Percentiles rank a stretch among this genome's conserved stretches.
phyloP scores from a whole-genome alignment of 2,113 vertebrate species.

The Tupaia tana region DNA sequence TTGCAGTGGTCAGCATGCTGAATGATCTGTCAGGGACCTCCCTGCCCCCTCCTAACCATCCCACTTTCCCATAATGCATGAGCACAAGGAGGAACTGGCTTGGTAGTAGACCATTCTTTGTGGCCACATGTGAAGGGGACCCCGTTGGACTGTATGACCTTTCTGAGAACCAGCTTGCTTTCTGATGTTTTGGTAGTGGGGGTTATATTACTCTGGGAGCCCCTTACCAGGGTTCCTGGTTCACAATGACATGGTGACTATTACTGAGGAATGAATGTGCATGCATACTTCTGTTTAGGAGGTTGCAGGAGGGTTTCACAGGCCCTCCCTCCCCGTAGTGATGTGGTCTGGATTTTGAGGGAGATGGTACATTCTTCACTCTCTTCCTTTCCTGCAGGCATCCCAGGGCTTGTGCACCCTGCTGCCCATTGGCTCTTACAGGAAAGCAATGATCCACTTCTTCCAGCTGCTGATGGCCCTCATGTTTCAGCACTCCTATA shows the following conservation, averaged over 20 bases:
- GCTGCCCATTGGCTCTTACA: constrained; percentile 60
- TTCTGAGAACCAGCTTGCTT: not conserved
- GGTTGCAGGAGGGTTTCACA: not conserved
- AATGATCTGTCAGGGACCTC: not conserved
- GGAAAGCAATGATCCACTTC: constrained; percentile 59
- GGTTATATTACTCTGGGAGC: not conserved
- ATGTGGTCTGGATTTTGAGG: not conserved
- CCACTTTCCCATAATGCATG: not conserved
- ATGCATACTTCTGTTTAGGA: not conserved
- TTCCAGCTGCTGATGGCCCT: constrained; percentile 76
- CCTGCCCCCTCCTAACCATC: too few relatives aligned
- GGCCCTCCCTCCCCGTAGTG: not conserved
- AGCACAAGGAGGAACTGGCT: not conserved
- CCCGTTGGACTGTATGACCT: not conserved
- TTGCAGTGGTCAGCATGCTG: too few relatives aligned
- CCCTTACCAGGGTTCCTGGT: not conserved
- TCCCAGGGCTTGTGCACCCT: constrained; percentile 73
- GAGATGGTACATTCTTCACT: not conserved
- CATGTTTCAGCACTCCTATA: constrained; percentile 70
- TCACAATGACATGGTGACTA: too few relatives aligned
- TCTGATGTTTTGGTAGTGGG: not conserved
- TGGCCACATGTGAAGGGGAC: not conserved
- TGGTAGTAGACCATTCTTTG: not conserved
- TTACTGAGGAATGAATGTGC: not conserved
- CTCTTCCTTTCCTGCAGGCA: constrained; percentile 55